Base-by-base conservation (phyloP, 2,797 vertebrate species). In the Acanthis flammea region DNA sequence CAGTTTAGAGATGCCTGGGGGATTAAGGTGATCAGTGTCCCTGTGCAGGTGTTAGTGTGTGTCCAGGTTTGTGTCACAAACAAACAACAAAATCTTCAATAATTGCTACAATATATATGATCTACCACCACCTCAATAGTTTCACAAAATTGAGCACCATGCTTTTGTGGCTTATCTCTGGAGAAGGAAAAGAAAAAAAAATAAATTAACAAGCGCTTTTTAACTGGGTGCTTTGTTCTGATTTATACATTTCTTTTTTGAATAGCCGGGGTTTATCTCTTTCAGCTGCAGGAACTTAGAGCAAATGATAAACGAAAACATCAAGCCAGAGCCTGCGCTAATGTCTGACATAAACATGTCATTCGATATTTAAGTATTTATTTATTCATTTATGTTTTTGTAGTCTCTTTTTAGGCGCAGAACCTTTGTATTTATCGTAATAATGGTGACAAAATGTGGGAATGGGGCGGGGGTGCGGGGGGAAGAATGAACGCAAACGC, bases 341-440 rank as follows among this genome's bases (percentile, higher is more conserved):
- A 94, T 90, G 90, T 82, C 90, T 94, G 96, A 97, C 96, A 97
- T 95, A 98, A 98, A 98, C 92, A 63, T 97, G 97, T 97, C 97
- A 97, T 91, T 97, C 19, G 91, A 82, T 92, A 86, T 93, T 97
- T 97, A 98, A 96, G 96, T 97, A 97, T 98, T 98, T 97, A 97
- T 98, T 97, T 97, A 96, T 97, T 96, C 97, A 96, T 92, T 96
- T 97, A 95, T 87, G 92, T 92, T 97, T 97, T 92, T 94, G 96
- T 97, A 96, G 95, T 96, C 70, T 82, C 61, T 86, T 94, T 80
- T 95, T 97, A 92, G 86, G 72, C 2, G 0, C 31, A 60, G 95
- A 97, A 95, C 80, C 82, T 96, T 94, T 93, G 86, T 97, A 79
- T 96, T 95, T 88, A 95, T 95, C 88, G 66, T 78, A 95, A 93